Percentiles rank a stretch among this genome's conserved stretches.
These are phyloP conservation scores for Chelon labrosus DNA, from an alignment of 2,797 vertebrate genomes.

Conservation along the genomic window DNA sequence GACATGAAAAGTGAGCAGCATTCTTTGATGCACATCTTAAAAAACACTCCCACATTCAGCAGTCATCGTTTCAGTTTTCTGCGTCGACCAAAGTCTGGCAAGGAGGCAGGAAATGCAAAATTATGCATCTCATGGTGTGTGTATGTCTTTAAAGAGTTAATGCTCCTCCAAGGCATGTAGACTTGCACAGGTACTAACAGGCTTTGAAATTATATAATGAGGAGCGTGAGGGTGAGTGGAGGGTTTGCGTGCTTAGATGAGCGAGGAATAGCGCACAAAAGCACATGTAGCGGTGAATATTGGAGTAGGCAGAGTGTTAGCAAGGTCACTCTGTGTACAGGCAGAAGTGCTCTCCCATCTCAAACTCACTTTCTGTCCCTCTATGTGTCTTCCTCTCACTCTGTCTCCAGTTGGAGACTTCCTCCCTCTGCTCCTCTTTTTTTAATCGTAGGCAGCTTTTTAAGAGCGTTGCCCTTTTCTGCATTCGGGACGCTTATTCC, in stretches of 20 bases:
- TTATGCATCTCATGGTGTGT: conserved; percentile 22
- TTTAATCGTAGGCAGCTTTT: conserved; percentile 66
- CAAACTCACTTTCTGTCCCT: conserved; percentile 41
- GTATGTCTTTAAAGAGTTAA: too few species aligned
- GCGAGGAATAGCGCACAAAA: conserved; percentile 66
- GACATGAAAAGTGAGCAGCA: conserved; percentile 48
- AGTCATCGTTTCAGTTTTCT: conserved; percentile 38
- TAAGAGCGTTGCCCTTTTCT: conserved; percentile 41
- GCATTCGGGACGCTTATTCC: conserved; percentile 41
- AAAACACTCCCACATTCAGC: conserved; percentile 45
- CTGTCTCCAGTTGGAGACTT: conserved; percentile 43
- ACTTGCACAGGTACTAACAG: conserved; percentile 23
- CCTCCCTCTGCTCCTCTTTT: conserved; percentile 40
- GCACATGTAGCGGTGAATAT: conserved; percentile 76
- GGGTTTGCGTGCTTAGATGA: conserved; percentile 64
- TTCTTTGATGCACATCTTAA: conserved; percentile 52
- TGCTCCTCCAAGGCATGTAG: not conserved
- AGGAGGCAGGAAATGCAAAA: conserved; percentile 39
- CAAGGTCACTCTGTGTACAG: conserved; percentile 65
- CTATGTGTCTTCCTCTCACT: conserved; percentile 18
- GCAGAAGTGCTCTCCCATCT: conserved; percentile 64
- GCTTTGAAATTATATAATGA: conserved; percentile 54
- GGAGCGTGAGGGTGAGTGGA: conserved; percentile 44
- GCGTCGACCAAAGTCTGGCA: conserved; percentile 33
- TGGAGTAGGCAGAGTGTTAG: conserved; percentile 67